phyloP scores from a whole-genome alignment of 2,797 vertebrate species.

The Moxostoma hubbsi region DNA sequence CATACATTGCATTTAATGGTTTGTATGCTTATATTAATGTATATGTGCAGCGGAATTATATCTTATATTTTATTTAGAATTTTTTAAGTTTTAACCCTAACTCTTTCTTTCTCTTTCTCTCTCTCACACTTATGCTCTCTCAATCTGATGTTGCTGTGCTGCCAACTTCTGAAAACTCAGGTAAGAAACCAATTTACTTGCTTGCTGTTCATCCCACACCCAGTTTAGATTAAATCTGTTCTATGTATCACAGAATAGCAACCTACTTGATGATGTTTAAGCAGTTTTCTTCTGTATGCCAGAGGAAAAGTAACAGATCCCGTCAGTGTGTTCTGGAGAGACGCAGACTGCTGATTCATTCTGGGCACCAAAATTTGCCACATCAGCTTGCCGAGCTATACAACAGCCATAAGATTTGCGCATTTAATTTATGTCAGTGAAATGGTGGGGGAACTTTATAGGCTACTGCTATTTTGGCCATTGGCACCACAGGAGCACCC shows the following conservation, averaged over 20 bases:
- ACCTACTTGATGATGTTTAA: conserved; percentile 13
- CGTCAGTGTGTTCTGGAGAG: conserved; percentile 10
- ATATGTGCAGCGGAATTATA: neutral
- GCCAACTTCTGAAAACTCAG: conserved; percentile 56
- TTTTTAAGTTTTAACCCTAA: conserved; percentile 1
- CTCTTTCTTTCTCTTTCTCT: conserved; percentile 24
- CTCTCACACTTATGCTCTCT: conserved; percentile 34
- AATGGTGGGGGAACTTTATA: conserved; percentile 15
- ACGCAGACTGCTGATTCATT: conserved; percentile 39
- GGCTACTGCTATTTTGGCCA: conserved; percentile 34
- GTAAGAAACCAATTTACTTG: conserved; percentile 53
- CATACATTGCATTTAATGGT: no score
- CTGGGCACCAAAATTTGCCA: conserved; percentile 31
- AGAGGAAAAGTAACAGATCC: neutral
- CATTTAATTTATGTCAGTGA: conserved; percentile 31
- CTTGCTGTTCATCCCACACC: conserved; percentile 1
- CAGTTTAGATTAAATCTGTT: neutral
- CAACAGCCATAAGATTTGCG: conserved; percentile 2
- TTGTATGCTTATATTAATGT: neutral
- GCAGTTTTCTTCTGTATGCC: conserved; percentile 14
- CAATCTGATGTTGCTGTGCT: conserved; percentile 7
- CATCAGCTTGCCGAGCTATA: conserved; percentile 7
- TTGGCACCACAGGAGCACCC: neutral
- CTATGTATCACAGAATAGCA: neutral
- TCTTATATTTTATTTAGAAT: neutral